Base-by-base conservation (phyloP, 2,888 invertebrate species). In the Synergus umbraculus region DNA sequence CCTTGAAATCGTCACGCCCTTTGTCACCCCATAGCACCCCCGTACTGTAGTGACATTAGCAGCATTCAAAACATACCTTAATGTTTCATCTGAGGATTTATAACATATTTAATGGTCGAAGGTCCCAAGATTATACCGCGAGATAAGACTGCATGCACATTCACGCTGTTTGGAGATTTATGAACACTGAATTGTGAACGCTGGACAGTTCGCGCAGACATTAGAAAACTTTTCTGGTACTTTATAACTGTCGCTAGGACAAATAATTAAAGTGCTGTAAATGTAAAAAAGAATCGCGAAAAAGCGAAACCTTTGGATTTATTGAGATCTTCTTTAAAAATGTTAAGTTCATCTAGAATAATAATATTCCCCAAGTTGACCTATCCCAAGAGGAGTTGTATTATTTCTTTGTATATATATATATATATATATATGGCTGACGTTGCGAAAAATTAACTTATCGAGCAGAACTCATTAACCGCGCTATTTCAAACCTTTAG, bases 91-190 rank as follows among this genome's bases (percentile, higher is more conserved):
- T 77, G 81, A 85, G 83, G 83, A 88, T 89, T 89, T 88, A 89
- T 89, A 88, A 88, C 85, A 86, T 87, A 88, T 88, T 89, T 89
- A 89, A 86, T 83, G 86, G 83, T 80, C 78, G 78, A 83, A 82
- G 78, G 81, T 78, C 79, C 73, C 79, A 60, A 82, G 81, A 87
- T 88, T 88, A 88, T 84, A 86, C 78, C 81, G 81, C 67, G 79
- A 86, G 89, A 88, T 88, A 88, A 86, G 76, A 77, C 67, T 76
- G 78, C 77, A 54, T 77, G 66, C 76, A 79, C 80, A 82, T 82
- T 84, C 81, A 79, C 84, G 85, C 86, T 86, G 88, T 86, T 87
- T 85, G 81, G 81, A 88, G 88, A 89, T 89, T 89, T 89, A 89
- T 89, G 86, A 81, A 84, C 81, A 84, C 83, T 82, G 81, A 82